Percentiles rank a stretch among this genome's conserved stretches.
phyloP scores from a whole-genome alignment of 1,140 invertebrate genomes.

The Maniola jurtina region DNA sequence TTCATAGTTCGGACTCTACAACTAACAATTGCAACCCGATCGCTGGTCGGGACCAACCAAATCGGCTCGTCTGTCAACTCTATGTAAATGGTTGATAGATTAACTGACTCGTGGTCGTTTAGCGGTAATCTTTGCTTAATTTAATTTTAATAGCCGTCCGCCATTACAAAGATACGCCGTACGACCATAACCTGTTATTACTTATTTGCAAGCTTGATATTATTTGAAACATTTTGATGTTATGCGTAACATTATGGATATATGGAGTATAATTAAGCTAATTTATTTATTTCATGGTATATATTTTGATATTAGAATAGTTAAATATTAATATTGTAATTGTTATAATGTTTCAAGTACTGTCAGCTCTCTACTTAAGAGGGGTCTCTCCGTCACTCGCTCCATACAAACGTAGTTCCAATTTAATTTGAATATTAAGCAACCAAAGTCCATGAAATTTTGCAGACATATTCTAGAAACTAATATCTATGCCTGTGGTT shows the following conservation, averaged over 20 bases:
- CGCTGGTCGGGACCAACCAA: not conserved
- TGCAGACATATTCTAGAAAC: too few relatives aligned
- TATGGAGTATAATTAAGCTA: not conserved
- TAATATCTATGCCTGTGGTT: too few relatives aligned
- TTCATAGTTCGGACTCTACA: too few relatives aligned
- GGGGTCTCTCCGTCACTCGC: too few relatives aligned
- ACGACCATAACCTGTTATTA: constrained; percentile 26
- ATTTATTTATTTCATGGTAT: not conserved
- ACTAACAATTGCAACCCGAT: not conserved
- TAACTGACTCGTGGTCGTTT: constrained; percentile 26
- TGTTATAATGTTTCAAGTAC: too few relatives aligned
- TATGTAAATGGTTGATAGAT: constrained; percentile 25
- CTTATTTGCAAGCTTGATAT: constrained; percentile 16
- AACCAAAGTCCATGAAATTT: too few relatives aligned
- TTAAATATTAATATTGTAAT: not conserved
- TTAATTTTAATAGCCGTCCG: constrained; percentile 56
- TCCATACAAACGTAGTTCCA: too few relatives aligned
- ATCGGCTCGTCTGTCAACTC: not conserved
- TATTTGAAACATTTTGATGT: constrained; percentile 1
- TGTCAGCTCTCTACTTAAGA: too few relatives aligned
- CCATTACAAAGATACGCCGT: constrained; percentile 33
- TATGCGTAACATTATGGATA: not conserved
- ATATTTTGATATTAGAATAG: not conserved
- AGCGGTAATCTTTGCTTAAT: constrained; percentile 56
- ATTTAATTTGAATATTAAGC: too few relatives aligned